These are phyloP conservation scores for Pseudoips prasinana DNA, from an alignment of 2,888 invertebrate genomes.

Conservation along the genomic window DNA sequence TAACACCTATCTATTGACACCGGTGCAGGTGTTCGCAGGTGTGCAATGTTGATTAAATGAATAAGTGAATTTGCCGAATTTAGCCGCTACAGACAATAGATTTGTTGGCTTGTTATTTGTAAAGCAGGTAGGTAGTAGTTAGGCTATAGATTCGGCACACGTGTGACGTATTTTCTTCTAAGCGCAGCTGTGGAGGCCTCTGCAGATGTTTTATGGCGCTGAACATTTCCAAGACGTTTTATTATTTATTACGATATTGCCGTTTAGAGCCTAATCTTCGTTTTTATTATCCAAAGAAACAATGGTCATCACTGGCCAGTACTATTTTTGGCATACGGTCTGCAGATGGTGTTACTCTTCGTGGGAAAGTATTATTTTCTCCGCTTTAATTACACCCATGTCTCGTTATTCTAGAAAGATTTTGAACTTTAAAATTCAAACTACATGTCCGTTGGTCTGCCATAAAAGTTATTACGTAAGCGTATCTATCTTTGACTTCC, in stretches of 20 bases:
- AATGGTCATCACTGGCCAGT: conserved; percentile 69
- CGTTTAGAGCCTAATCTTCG: conserved; percentile 78
- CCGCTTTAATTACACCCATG: conserved; percentile 25
- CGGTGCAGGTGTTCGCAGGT: conserved; percentile 64
- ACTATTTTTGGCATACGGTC: conserved; percentile 73
- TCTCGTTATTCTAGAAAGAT: conserved; percentile 2
- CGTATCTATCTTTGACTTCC: no score
- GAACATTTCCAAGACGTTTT: conserved; percentile 78
- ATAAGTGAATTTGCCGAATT: conserved; percentile 16
- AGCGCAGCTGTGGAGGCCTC: conserved; percentile 74
- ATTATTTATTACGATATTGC: conserved; percentile 79
- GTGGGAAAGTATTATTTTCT: conserved; percentile 62
- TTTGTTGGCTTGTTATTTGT: conserved; percentile 49
- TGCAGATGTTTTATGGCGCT: conserved; percentile 79
- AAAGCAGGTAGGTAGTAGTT: conserved; percentile 49
- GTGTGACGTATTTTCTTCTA: conserved; percentile 76
- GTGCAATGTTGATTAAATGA: conserved; percentile 42
- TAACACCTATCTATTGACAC: conserved; percentile 29
- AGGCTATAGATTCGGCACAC: conserved; percentile 64
- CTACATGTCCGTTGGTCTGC: no score
- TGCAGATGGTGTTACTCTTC: conserved; percentile 62
- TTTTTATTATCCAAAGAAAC: conserved; percentile 75
- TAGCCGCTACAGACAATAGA: conserved; percentile 32
- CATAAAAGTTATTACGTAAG: no score
- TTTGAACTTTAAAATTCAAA: no score